Base-by-base conservation (phyloP, 2,888 invertebrate genomes). In the Polia nebulosa region DNA sequence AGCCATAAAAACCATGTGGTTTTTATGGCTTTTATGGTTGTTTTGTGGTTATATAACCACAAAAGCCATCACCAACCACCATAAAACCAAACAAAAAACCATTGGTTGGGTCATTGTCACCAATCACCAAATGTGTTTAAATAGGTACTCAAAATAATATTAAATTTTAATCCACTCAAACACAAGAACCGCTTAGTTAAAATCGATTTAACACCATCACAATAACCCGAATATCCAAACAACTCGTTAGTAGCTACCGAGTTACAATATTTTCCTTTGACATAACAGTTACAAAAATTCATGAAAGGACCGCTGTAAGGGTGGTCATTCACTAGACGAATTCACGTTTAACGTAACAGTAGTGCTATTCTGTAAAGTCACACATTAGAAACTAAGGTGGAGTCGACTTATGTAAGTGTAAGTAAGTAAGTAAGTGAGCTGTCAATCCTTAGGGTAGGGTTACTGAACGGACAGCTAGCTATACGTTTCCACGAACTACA, bases 201-300 rank as follows among this genome's bases (percentile, higher is more conserved):
- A 29, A 59, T 8, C 5, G 9, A 22, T 41, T 29, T 17, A 20
- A 20, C 3, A 20, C 11, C 5, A 44, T 1, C 6, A 27, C 5
- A 47, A 34, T 5, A 3, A 32, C 7, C 15, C 7, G 34, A 77
- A 78, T n/a, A 27, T 9, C 3, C 29, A 39, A 53, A 63, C 22
- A 76, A 76, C 36, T 69, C 59, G 20, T 52, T 53, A 51, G 17
- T 41, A n/a, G n/a, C n/a, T n/a, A 39, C 58, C 2, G 25, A 52
- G 2, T 63, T 32, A 15, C 15, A 59, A 59, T 20, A 32, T 25
- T 53, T 76, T 56, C 44, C 59, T 64, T 77, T 77, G 77, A 64
- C 45, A 76, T 34, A 63, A 51, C 55, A 52, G 49, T 61, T 65
- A 65, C 1, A 47, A 68, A 78, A 75, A 78, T 56, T 57, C 34